Conservation (phyloP, 1,140 invertebrate species). For the Brachionus rubens region DNA sequence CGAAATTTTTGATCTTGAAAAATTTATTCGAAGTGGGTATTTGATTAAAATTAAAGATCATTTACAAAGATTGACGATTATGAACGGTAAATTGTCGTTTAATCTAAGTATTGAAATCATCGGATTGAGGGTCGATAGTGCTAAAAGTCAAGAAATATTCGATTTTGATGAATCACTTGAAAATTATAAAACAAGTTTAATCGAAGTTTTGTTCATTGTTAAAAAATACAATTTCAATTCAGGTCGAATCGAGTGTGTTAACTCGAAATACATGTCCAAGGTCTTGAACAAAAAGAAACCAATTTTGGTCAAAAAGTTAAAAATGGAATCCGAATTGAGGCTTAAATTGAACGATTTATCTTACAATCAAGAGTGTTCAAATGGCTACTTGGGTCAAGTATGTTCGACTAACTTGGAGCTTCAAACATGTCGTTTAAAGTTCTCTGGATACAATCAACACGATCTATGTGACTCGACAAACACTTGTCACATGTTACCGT, state of each 20-base stretch:
- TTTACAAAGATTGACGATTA: background rate
- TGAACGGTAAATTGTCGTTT: background rate
- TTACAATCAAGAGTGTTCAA: background rate
- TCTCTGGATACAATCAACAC: background rate
- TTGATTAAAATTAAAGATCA: background rate
- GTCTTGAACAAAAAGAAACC: conserved; percentile 24
- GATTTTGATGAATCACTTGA: background rate
- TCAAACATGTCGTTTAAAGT: background rate
- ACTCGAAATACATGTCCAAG: conserved; percentile 16
- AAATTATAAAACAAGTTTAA: background rate
- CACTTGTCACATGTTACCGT: background rate
- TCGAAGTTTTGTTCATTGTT: conserved; percentile 15
- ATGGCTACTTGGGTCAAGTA: background rate
- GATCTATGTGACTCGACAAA: conserved; percentile 1
- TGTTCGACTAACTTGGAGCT: conserved; percentile 7
- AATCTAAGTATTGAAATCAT: conserved; percentile 23
- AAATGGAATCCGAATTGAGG: background rate
- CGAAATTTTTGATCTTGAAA: background rate
- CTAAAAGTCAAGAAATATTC: background rate
- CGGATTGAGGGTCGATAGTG: background rate
- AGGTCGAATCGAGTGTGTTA: background rate
- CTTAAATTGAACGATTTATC: background rate
- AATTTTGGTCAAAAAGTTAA: background rate
- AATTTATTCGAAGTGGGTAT: background rate
- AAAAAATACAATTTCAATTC: background rate